Conservation (phyloP, 2,797 vertebrate species). For the Heliangelus exortis region DNA sequence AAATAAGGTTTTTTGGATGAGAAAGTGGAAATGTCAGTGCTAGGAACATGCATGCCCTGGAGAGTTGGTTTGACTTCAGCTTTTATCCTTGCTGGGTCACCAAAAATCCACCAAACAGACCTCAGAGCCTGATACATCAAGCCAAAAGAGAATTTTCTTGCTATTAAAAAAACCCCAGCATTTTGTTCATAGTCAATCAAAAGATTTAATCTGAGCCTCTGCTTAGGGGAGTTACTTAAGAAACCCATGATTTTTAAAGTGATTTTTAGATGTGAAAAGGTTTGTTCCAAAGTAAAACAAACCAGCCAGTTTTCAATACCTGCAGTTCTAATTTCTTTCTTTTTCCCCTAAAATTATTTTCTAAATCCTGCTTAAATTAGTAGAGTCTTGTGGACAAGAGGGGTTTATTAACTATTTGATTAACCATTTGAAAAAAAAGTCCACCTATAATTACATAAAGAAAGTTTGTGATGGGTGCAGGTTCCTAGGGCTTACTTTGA, state of each 20-base stretch:
- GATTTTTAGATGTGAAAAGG: not conserved
- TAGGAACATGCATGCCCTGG: accelerated
- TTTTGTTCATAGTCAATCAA: not conserved
- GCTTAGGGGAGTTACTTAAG: not conserved
- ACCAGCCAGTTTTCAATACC: not conserved
- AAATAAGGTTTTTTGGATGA: not conserved
- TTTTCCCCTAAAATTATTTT: not conserved
- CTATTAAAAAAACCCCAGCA: not conserved
- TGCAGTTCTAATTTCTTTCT: not conserved
- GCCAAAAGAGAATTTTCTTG: not conserved
- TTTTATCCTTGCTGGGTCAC: not conserved
- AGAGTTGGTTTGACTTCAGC: not conserved
- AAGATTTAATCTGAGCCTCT: not conserved
- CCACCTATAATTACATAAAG: not conserved
- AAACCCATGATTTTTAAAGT: not conserved
- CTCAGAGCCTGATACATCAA: not conserved
- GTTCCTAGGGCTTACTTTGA: not conserved
- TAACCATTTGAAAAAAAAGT: not conserved
- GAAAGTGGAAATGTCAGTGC: accelerated
- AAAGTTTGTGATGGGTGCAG: not conserved
- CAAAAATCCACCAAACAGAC: not conserved
- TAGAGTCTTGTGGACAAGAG: not conserved
- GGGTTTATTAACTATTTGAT: not conserved
- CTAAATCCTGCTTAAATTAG: not conserved
- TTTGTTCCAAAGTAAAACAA: not conserved